Base-by-base conservation (phyloP, 2,888 invertebrate species). In the Tromatobia lineatoria region DNA sequence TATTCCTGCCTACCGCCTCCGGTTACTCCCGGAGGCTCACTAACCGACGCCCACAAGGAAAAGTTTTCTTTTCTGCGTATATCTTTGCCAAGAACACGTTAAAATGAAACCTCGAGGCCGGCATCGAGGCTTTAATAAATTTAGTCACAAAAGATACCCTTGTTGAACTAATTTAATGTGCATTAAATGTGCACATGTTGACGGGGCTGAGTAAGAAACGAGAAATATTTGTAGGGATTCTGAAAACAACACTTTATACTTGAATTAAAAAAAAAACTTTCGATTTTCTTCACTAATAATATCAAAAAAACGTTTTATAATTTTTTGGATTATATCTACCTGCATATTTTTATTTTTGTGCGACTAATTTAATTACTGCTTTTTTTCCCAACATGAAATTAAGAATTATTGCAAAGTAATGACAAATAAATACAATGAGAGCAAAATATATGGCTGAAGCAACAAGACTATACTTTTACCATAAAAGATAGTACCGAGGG, bases 1-100 rank as follows among this genome's bases (percentile, higher is more conserved):
- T 88, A 88, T 88, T 88, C 87, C 83, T 85, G 86, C 80, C 67
- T 74, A 74, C 83, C 85, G 87, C 83, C 87, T 75, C 77, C 87
- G 82, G 54, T 18, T 45, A 70, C 42, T 59, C 52, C 66, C 34
- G 59, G n/a, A 54, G 61, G 70, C 66, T 74, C 50, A 73, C 64
- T 47, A 42, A 8, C 38, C 10, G 47, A 29, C 57, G 23, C 52
- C 45, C 59, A 38, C 66, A 15, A 20, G 34, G 20, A 29, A 73
- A 38, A 52, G 59, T 29, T 70, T 71, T 57, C 42, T 20, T 71
- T 59, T 29, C 59, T 4, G 34, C 47, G 61, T 61, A 57, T 34
- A 42, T 15, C 70, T n/a, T n/a, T 38, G 73, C 23, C 47, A 29
- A 34, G 34, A 74, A 47, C 45, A 20, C 47, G 18, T 18, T 18